These are phyloP conservation scores for Platorchestia sp. DNA, from an alignment of 1,140 invertebrate species.

Conservation along the genomic window DNA sequence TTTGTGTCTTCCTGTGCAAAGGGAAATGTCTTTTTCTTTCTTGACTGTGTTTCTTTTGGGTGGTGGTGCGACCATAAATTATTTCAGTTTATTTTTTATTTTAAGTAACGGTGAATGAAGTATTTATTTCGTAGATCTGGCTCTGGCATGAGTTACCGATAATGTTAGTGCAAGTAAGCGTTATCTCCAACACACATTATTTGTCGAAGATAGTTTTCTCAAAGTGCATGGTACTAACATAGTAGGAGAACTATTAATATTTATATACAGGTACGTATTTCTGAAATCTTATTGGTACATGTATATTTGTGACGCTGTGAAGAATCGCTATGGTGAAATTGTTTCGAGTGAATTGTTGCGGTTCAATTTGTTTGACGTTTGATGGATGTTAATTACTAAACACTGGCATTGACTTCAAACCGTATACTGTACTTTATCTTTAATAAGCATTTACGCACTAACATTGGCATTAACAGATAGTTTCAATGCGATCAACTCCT, in stretches of 20 bases:
- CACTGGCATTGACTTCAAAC: too few relatives aligned
- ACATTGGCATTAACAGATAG: background rate
- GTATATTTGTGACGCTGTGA: background rate
- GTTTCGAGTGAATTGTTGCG: background rate
- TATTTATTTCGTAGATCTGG: background rate
- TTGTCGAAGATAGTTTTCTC: background rate
- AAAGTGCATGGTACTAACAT: background rate
- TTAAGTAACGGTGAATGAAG: background rate
- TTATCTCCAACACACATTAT: background rate
- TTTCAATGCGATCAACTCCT: background rate
- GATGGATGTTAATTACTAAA: background rate
- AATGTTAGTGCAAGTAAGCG: background rate
- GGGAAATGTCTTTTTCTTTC: background rate
- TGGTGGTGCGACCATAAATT: background rate
- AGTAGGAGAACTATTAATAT: background rate
- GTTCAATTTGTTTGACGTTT: background rate
- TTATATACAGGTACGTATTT: background rate
- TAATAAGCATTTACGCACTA: background rate
- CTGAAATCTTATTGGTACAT: background rate
- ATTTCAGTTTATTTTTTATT: background rate
- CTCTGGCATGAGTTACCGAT: background rate
- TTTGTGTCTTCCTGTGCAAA: background rate
- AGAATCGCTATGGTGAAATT: background rate
- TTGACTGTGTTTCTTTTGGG: background rate
- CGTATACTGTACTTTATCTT: background rate